Evolutionary conservation across 2,113 vertebrate species (phyloP), one percentile per base, ranked within the genome.

Genomic region (Dasyornis broadbenti): DNA sequence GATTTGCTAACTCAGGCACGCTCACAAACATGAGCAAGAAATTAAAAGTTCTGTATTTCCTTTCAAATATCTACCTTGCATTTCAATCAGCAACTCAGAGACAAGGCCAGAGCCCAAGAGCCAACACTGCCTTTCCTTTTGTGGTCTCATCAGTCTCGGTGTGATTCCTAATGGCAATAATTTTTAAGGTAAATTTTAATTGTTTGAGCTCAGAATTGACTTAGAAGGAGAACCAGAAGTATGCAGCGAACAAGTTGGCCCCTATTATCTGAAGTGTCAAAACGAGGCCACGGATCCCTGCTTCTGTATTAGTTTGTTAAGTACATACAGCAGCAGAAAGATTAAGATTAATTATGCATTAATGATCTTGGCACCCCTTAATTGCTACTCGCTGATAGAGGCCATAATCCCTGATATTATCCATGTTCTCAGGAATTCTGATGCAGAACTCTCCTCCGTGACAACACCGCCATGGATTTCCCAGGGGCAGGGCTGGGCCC

Each of bases 321-420:
- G 75, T 45, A 70, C 44, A 75, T 68, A 75, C 23, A 95, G 79
- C 68, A 69, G 50, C 17, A 45, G 76, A 75, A 95, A 80, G n/a
- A 95, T 95, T 60, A 86, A 92, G 86, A 96, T 96, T 93, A 92
- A 96, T 95, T 93, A 90, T 42, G 68, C 53, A 56, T 93, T 95
- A 88, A 88, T 81, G 72, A 89, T 90, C 85, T 60, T 68, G 76
- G 93, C 86, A 95, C 31, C n/a, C 93, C 69, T 73, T 96, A 95
- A 93, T 90, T 88, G 86, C 76, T 93, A 45, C 88, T 53, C 37
- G 27, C 66, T 71, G 88, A 90, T n/a, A 76, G 84, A 90, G 84
- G 84, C 75, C 66, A 54, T 20, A 73, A 31, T 69, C 75, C 40
- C 61, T 39, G 45, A 57, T 72, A 80, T 64, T 69, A 94, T n/a